Base-by-base conservation (phyloP, 1,140 invertebrate species). In the Drosophila albomicans region DNA sequence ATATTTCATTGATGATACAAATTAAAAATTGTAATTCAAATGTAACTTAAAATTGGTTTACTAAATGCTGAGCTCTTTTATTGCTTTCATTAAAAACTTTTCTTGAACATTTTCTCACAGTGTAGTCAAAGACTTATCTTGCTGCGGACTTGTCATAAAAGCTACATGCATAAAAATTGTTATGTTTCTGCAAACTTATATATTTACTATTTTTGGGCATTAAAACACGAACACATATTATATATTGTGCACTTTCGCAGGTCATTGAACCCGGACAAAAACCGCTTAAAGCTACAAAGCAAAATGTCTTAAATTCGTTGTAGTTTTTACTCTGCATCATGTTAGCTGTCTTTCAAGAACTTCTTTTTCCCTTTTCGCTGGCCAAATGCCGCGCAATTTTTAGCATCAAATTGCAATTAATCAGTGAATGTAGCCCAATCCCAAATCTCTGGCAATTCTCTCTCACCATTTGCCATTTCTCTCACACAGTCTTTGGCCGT, bases 351-450 rank as follows among this genome's bases (percentile, higher is more conserved):
- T 58, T 41, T 67, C 62, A 71, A 67, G 45, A 70, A 28, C 35
- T 38, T 38, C 35, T 32, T 5, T 41, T 64, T 70, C 20, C 16
- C 25, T 15, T 11, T 75, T 64, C 66, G 72, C 30, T 4, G 7
- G 63, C 69, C 79, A 78, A 72, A 73, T 15, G 48, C n/a, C 8
- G 13, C 8, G 77, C 84, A 87, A 88, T 88, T 89, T 87, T 88
- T 88, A 88, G 84, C 84, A 89, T 88, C 78, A 89, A 88, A 88
- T 88, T 75, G 84, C 78, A 88, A 88, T 88, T 88, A 88, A 89
- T 88, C 85, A 78, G 68, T 16, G 45, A 79, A 77, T 74, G 61
- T 65, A 52, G 65, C 32, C 74, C 79, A 54, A 52, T 13, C 58
- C 20, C 30, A 65, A 74, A 52, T 52, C 57, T 61, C 32, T 41